Evolutionary conservation across 2,113 vertebrate genomes (phyloP), one percentile per base, ranked within the genome.

Genomic region (Nanorana parkeri): DNA sequence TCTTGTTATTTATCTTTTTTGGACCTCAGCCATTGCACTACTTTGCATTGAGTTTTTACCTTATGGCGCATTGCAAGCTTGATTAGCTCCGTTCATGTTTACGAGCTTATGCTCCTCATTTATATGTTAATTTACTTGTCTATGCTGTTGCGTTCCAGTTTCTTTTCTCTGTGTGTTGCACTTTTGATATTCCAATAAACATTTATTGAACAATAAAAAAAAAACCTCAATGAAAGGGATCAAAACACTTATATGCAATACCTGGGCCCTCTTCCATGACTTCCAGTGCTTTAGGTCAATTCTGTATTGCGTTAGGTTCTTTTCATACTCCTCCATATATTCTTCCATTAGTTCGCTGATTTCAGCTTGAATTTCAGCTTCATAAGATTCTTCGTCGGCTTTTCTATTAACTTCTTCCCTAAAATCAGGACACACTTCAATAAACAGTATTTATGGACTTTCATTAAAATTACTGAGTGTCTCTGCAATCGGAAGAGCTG

Each of bases 321-420:
- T 95, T 84, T 94, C 90, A 15, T 96, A 94, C 13, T 96, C 94
- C 67, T 96, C 95, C 17, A 77, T 86, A 5, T 1, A 86, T 84
- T 99, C 97, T 36, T 92, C 94, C 79, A 93, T 79, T 77, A 96
- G 65, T 83, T 99, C 97, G 5, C 81, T 81, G 79, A 96, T 85
- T 86, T 99, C 98, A 0, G 93, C 90, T 85, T 92, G 87, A 85
- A 99, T 96, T 91, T 99, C 96, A 23, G 89, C 87, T 89, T 99
- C 96, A 54, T 94, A 93, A 0, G 87, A 84, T 58, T 85, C 89
- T 78, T 96, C 90, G 20, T 98, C 96, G 6, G 71, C 84, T 19
- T 56, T 88, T 68, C 67, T 89, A 79, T 97, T 93, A 73, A 95
- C 91, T 54, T 92, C 94, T 88, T 97, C 95, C 88, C 97, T 99